A percentile compares a stretch with the other conserved stretches of the same genome.
Evolutionary conservation across 2,113 vertebrate genomes (phyloP).

Genomic region (Leptobrachium leishanense): DNA sequence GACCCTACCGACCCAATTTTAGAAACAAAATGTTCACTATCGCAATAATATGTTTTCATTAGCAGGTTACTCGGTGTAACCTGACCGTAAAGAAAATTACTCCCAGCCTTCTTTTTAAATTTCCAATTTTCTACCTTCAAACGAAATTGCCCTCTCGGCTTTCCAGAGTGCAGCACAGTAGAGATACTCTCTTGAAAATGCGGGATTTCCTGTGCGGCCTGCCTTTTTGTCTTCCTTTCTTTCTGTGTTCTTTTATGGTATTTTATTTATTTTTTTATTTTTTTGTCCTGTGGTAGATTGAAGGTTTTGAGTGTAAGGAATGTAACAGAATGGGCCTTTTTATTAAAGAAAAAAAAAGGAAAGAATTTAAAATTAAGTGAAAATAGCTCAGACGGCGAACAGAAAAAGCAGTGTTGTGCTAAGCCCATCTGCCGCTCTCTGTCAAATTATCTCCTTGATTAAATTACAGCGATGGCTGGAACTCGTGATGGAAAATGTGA

Average conservation of each 20-base stretch:
- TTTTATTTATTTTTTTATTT: no score
- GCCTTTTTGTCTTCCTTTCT: background rate
- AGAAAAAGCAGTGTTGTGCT: background rate
- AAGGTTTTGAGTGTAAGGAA: no score
- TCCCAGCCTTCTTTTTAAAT: background rate
- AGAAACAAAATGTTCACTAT: background rate
- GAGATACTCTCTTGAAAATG: background rate
- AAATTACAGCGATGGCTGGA: conserved; percentile 37
- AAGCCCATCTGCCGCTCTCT: background rate
- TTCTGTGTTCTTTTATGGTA: no score
- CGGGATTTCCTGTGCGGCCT: background rate
- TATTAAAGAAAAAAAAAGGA: no score
- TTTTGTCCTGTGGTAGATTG: no score
- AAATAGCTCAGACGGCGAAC: conserved; percentile 21
- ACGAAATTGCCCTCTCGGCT: background rate
- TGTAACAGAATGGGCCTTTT: no score
- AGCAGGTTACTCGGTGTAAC: background rate
- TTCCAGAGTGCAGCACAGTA: background rate
- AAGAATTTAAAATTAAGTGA: background rate
- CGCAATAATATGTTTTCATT: background rate
- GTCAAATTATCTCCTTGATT: conserved; percentile 10
- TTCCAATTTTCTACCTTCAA: background rate
- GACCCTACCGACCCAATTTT: background rate
- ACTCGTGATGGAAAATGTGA: conserved; percentile 3
- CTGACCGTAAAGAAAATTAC: background rate